Evolutionary conservation across 2,888 invertebrate genomes (phyloP), one percentile per base, ranked within the genome.

Genomic region (Diaphora mendica): DNA sequence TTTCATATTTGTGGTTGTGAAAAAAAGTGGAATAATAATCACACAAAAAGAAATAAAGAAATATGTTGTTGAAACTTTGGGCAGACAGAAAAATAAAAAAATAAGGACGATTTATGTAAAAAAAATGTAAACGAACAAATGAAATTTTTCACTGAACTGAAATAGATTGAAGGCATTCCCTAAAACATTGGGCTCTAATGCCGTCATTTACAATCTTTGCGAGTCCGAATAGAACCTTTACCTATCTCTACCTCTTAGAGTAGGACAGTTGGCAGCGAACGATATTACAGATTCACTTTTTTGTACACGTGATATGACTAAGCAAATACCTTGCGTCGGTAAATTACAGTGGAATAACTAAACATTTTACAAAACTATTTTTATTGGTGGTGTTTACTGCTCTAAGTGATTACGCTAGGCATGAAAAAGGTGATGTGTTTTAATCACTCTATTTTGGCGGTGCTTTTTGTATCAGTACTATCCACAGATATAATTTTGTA

Each of bases 241-340:
- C 26, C 55, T 62, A 66, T 20, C 62, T 71, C n/a, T 62, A 68
- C 72, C 48, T 72, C 35, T 68, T 7, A 39, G 62, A 68, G 26
- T 26, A 30, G 30, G 65, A 35, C 35, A 26, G 66, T 20, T 51
- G 39, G 59, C n/a, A 72, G 11, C 33, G 13, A 2, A 1, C 42
- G 23, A 68, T 64, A 68, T 68, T 68, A 62, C 62, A n/a, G 62
- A 62, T 68, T 68, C 72, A 62, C 62, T 68, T 72, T 64, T 72
- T n/a, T 26, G 62, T 48, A n/a, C 44, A 62, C 72, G 66, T 72
- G 72, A 72, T 72, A 62, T 67, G 66, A 72, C 67, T 72, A 20
- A 23, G 15, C 35, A 67, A 42, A 30, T 69, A 42, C 4, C 8
- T 7, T 3, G 42, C 20, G 17, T 39, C 39, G 8, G 8, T 51